A percentile compares a stretch with the other conserved stretches of the same genome.
phyloP scores from a whole-genome alignment of 2,113 vertebrate species.

The Accipiter cooperii region DNA sequence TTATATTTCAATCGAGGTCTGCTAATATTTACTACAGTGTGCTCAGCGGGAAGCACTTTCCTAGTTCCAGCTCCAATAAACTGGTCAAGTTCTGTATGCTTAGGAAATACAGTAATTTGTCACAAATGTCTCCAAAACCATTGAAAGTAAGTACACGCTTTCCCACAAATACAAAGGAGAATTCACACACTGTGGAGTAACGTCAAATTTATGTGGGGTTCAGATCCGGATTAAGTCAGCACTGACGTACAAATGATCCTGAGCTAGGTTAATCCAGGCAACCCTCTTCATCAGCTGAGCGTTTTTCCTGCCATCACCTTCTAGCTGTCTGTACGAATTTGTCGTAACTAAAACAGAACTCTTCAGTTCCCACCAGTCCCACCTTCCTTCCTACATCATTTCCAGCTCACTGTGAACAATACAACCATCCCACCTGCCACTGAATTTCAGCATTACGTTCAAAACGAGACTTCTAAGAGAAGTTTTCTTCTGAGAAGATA shows the following conservation, averaged over 20 bases:
- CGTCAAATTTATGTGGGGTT: neutral
- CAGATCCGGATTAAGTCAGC: neutral
- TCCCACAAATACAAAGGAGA: neutral
- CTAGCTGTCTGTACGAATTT: neutral
- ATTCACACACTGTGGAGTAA: neutral
- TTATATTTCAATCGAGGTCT: neutral
- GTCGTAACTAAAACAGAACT: neutral
- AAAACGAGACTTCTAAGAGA: neutral
- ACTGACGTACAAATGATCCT: fast-evolving
- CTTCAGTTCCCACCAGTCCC: neutral
- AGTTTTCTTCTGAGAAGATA: neutral
- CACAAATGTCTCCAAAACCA: neutral
- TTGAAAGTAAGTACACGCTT: neutral
- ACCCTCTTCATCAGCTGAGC: neutral
- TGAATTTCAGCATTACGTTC: neutral
- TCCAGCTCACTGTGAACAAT: neutral
- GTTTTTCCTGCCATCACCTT: neutral
- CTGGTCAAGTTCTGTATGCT: neutral
- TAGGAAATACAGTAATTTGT: neutral
- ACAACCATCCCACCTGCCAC: neutral
- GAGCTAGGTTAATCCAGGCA: neutral
- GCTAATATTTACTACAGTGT: neutral
- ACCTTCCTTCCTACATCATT: neutral
- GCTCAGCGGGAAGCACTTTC: neutral
- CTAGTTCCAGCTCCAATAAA: neutral